These are phyloP conservation scores for Orthosia gracilis DNA, from an alignment of 2,888 invertebrate species.

Conservation along the genomic window DNA sequence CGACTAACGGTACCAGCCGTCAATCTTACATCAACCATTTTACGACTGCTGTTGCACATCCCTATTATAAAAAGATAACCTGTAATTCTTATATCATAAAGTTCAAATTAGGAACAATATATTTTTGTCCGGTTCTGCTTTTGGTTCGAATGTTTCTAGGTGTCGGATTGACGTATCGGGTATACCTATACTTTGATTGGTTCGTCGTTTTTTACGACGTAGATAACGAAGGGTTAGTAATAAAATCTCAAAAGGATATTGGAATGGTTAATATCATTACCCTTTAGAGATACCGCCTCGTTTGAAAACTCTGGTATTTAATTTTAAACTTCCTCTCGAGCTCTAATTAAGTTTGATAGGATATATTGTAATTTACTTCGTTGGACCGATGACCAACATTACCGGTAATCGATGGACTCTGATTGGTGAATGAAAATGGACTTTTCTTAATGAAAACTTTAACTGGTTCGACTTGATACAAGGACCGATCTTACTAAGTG, in stretches of 20 bases:
- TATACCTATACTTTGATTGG: slow-evolving; percentile 73
- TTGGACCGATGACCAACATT: slow-evolving; percentile 29
- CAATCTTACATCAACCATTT: slow-evolving; percentile 85
- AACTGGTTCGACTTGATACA: slow-evolving; percentile 42
- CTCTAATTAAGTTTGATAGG: slow-evolving; percentile 67
- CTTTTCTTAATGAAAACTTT: slow-evolving; percentile 55
- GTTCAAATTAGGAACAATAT: slow-evolving; percentile 67
- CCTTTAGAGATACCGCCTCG: slow-evolving; percentile 57
- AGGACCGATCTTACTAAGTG: slow-evolving; percentile 17
- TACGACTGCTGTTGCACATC: slow-evolving; percentile 74
- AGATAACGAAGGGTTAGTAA: slow-evolving; percentile 53
- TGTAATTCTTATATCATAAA: slow-evolving; percentile 71
- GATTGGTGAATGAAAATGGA: slow-evolving; percentile 52
- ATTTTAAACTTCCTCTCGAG: slow-evolving; percentile 64
- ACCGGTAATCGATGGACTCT: slow-evolving; percentile 40
- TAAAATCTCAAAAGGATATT: slow-evolving; percentile 62
- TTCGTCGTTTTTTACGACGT: slow-evolving; percentile 60
- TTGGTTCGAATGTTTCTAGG: slow-evolving; percentile 69
- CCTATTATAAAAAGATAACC: slow-evolving; percentile 70
- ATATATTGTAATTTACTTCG: slow-evolving; percentile 59
- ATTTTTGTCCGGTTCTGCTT: slow-evolving; percentile 49
- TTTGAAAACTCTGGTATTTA: slow-evolving; percentile 57
- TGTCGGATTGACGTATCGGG: slow-evolving; percentile 82
- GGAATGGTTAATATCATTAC: slow-evolving; percentile 51
- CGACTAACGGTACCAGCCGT: slow-evolving; percentile 83